Evolutionary conservation across 2,888 invertebrate genomes (phyloP).

Genomic region (Drosophila siamana): DNA sequence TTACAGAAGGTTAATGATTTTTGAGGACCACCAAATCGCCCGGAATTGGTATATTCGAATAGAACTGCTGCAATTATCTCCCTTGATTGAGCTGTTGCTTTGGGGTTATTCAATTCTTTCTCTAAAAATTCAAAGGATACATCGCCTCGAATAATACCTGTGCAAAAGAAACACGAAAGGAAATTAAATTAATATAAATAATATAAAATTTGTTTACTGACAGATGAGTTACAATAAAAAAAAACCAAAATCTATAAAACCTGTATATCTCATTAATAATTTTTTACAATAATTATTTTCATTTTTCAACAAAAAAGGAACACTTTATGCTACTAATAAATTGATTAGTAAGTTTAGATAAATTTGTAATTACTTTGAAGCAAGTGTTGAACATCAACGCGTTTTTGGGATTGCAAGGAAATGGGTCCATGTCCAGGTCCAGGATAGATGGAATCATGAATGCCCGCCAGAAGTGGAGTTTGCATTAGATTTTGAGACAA

Average conservation of each 20-base stretch:
- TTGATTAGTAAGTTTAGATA: too few relatives aligned
- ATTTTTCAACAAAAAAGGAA: too few relatives aligned
- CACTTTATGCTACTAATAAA: too few relatives aligned
- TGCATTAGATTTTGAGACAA: constrained; percentile 30
- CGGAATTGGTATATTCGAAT: constrained; percentile 58
- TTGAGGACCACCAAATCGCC: constrained; percentile 39
- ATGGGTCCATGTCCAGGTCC: constrained; percentile 9
- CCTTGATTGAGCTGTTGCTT: constrained; percentile 60
- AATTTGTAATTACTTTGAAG: constrained; percentile 87
- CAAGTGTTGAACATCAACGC: constrained; percentile 87
- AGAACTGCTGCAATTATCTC: constrained; percentile 76
- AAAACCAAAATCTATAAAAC: too few relatives aligned
- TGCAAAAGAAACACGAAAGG: constrained; percentile 7
- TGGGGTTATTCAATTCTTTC: constrained; percentile 90
- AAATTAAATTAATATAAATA: background rate
- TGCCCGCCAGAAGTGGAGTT: constrained; percentile 24
- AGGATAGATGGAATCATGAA: constrained; percentile 36
- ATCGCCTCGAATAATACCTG: constrained; percentile 91
- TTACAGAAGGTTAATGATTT: constrained; percentile 22
- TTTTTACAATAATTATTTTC: too few relatives aligned
- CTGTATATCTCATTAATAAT: too few relatives aligned
- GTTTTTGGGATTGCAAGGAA: constrained; percentile 47
- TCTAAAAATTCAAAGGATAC: constrained; percentile 91
- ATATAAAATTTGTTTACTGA: background rate
- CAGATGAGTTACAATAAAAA: background rate